phyloP scores from a whole-genome alignment of 2,888 invertebrate genomes.

The Idaea aversata region DNA sequence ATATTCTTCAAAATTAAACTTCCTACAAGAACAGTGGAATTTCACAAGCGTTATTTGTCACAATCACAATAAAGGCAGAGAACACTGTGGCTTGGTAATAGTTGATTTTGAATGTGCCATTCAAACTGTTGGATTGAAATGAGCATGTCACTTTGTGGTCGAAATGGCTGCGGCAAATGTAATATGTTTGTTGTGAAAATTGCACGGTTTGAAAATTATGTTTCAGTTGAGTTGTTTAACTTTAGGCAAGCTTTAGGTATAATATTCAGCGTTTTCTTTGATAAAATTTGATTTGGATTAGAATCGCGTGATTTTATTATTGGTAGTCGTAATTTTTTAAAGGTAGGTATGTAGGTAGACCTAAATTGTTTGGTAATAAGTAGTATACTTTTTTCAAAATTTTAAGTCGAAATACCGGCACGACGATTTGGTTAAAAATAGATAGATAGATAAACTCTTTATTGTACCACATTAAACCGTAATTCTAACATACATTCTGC shows the following conservation, averaged over 20 bases:
- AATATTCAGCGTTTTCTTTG: conserved; percentile 2
- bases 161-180: conserved; percentile 23
- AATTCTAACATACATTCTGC: no score
- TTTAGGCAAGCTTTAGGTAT: conserved; percentile 2
- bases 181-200: conserved; percentile 22
- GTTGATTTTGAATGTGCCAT: conserved; percentile 41
- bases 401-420: no score
- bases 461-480: no score
- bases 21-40: conserved; percentile 7
- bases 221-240: neutral
- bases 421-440: no score
- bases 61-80: conserved; percentile 21
- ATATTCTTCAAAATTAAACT: conserved; percentile 16
- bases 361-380: no score
- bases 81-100: conserved; percentile 42
- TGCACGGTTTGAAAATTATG: conserved; percentile 2
- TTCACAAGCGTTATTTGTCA: conserved; percentile 15
- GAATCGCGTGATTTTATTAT: neutral
- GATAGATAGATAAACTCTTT: no score
- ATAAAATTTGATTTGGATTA: neutral
- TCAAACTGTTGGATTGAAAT: conserved; percentile 41
- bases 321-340: neutral
- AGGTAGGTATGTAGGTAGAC: no score
- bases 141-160: conserved; percentile 38
- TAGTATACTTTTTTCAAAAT: no score